Base-by-base conservation (phyloP, 2,113 vertebrate species). In the Corythornis cristatus region DNA sequence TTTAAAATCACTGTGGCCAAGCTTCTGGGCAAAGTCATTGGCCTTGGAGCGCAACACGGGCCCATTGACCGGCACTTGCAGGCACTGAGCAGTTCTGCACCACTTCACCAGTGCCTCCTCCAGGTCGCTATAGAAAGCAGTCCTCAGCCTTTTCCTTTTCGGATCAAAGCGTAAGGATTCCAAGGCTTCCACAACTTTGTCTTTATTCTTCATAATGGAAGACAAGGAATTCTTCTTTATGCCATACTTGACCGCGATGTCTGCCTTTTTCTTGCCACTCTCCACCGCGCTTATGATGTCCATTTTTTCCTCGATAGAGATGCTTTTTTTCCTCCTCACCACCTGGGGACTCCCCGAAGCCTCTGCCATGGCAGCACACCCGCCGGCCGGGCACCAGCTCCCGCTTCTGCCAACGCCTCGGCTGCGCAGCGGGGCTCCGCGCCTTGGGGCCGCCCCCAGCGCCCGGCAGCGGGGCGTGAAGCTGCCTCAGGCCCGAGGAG, bases 181-280 rank as follows among this genome's bases (percentile, higher is more conserved):
- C 76, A 97, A 97, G 70, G 98, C 98, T 95, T 98, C 97, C 75
- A 98, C 67, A 92, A 98, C 88, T 78, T 97, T 98, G 40, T 97
- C 97, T 90, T 98, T 98, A 65, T 97, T 98, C 89, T 98, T 98
- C 96, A 98, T 96, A 68, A 98, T 98, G 4, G 97, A 97, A 86
- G 95, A 97, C 73, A 98, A 45, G 3, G 97, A 98, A 51, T 98
- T 98, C 93, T 96, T 97, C 96, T 98, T 98, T 87, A 98, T 98
- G 78, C 97, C 98, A 31, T 98, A 98, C 68, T 97, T 90, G 60
- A 97, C 97, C 19, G 97, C 97, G 11, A 98, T 19, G 15, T 98
- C 98, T 73, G 97, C 95, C 87, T 98, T 98, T 21, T 97, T 97
- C 96, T 96, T 77, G 45, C 98, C 97, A 6, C 96, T 98, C 90